Conservation (phyloP, 2,888 invertebrate species). For the Unio pictorum region DNA sequence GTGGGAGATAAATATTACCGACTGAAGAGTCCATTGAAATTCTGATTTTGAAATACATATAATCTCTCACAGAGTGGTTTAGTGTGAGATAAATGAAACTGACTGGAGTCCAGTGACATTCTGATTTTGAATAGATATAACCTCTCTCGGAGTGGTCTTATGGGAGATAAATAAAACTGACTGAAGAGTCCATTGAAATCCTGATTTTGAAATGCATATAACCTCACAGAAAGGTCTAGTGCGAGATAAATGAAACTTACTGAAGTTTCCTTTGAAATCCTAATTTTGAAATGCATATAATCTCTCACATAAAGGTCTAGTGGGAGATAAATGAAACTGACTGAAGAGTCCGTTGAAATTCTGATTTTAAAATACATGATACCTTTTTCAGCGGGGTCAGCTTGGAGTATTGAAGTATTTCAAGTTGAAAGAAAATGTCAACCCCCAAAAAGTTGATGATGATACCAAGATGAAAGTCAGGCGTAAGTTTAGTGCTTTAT, state of each 20-base stretch:
- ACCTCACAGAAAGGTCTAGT: slow-evolving; percentile 80
- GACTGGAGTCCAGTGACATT: not conserved
- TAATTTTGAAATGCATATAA: not conserved
- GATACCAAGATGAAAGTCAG: slow-evolving; percentile 84
- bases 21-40: not conserved
- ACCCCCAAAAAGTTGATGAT: slow-evolving; percentile 84
- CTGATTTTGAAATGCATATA: not conserved
- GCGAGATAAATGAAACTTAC: slow-evolving; percentile 68
- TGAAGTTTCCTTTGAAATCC: not conserved
- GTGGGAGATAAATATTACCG: slow-evolving; percentile 72
- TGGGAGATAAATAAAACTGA: slow-evolving; percentile 71
- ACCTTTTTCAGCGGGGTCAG: slow-evolving; percentile 81
- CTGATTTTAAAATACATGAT: not conserved
- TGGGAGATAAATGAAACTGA: slow-evolving; percentile 71
- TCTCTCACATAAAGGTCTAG: slow-evolving; percentile 81
- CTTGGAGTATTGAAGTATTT: slow-evolving; percentile 84
- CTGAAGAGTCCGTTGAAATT: not conserved
- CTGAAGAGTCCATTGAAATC: not conserved
- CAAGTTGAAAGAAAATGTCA: slow-evolving; percentile 79
- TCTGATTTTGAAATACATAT: not conserved
- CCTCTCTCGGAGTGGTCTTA: slow-evolving; percentile 81
- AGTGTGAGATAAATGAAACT: slow-evolving; percentile 72
- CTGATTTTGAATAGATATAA: not conserved
- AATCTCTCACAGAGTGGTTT: slow-evolving; percentile 81
- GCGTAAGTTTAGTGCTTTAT: slow-evolving; percentile 52